These are phyloP conservation scores for Anoura caudifer DNA, from an alignment of 2,113 vertebrate species.

Conservation along the genomic window DNA sequence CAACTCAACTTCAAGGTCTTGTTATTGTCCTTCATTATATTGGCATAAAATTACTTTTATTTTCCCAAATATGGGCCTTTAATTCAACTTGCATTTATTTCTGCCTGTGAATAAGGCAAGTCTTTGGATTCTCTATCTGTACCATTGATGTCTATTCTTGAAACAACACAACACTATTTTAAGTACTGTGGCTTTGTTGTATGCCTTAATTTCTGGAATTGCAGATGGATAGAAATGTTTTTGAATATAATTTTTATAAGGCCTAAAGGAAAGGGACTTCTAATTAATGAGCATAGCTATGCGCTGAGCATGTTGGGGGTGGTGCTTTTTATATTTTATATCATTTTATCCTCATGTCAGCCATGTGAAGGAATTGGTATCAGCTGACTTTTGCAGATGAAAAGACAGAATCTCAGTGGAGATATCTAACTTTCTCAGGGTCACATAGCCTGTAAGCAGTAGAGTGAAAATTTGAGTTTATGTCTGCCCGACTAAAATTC, in stretches of 20 bases:
- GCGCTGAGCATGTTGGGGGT: neutral
- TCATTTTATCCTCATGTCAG: neutral
- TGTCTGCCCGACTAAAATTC: neutral
- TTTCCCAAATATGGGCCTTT: neutral
- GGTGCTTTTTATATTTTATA: neutral
- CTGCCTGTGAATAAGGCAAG: neutral
- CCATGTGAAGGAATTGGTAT: neutral
- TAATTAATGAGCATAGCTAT: neutral
- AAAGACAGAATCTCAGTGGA: neutral
- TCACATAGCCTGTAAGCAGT: neutral
- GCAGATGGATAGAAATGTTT: neutral
- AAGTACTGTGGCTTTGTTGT: neutral
- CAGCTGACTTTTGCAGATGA: neutral
- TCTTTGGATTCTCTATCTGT: neutral
- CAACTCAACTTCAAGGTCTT: neutral
- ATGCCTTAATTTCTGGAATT: neutral
- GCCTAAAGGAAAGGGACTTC: neutral
- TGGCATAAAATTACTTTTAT: neutral
- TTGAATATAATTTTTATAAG: neutral
- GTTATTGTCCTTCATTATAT: neutral
- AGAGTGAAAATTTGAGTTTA: neutral
- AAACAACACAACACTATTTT: neutral
- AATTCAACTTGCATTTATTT: slow-evolving; percentile 7
- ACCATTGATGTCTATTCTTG: neutral
- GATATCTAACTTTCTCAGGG: neutral